A percentile compares a stretch with the other conserved stretches of the same genome.
Evolutionary conservation across 2,113 vertebrate species (phyloP).

Genomic region (Hippolais icterina): DNA sequence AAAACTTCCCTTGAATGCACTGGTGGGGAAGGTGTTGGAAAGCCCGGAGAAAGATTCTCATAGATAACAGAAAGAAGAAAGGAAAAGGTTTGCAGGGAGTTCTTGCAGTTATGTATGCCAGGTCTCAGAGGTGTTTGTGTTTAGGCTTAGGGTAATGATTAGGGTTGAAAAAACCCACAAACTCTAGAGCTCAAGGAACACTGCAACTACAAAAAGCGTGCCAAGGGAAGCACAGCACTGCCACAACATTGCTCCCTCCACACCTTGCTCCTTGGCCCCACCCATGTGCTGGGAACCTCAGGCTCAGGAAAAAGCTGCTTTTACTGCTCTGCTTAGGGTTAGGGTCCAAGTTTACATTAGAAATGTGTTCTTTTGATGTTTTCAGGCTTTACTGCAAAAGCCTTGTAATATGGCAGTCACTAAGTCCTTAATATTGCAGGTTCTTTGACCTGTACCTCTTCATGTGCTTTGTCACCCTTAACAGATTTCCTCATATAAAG

Average conservation of each 20-base stretch:
- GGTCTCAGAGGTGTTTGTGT: background rate
- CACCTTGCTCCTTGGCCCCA: background rate
- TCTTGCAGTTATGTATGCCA: background rate
- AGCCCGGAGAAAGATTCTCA: background rate
- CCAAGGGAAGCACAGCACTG: background rate
- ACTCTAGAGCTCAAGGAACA: background rate
- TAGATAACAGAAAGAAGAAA: background rate
- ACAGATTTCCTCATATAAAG: background rate
- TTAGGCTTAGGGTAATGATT: rapidly evolving
- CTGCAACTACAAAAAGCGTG: background rate
- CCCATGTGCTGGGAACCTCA: background rate
- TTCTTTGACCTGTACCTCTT: background rate
- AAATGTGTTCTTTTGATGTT: background rate
- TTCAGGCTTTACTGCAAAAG: background rate
- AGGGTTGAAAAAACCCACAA: background rate
- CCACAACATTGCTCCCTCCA: background rate
- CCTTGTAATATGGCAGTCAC: background rate
- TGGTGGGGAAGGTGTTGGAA: background rate
- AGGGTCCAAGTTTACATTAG: background rate
- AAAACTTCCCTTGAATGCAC: background rate
- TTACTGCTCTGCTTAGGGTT: background rate
- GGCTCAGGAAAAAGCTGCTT: background rate
- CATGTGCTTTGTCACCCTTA: background rate
- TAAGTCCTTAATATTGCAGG: background rate
- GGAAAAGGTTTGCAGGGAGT: background rate